Evolutionary conservation across 2,113 vertebrate species (phyloP).

Genomic region (Ageneiosus marmoratus): DNA sequence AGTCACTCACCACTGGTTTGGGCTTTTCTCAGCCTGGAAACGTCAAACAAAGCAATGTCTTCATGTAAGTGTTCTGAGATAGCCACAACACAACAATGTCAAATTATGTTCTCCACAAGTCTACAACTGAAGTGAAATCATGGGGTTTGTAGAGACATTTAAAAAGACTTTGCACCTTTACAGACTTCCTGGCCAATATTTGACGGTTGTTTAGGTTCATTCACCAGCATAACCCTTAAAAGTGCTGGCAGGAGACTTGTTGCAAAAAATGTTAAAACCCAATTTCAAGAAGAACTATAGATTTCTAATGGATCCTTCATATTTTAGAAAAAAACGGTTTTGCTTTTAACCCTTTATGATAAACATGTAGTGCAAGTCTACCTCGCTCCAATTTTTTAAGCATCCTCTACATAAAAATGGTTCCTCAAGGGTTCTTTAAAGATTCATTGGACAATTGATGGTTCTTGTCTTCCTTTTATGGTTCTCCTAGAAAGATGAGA

Average conservation of each 20-base stretch:
- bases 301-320: background rate
- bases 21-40: constrained; percentile 37
- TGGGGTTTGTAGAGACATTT: background rate
- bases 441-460: background rate
- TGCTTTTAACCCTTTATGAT: background rate
- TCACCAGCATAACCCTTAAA: background rate
- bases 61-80: constrained; percentile 20
- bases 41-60: constrained; percentile 40
- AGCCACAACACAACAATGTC: constrained; percentile 8
- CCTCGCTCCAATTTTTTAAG: background rate
- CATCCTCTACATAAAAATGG: background rate
- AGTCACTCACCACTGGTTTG: constrained; percentile 6
- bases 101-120: background rate
- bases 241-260: background rate
- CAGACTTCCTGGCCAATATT: background rate
- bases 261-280: background rate
- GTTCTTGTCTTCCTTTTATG: background rate
- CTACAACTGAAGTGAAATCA: background rate
- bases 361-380: background rate
- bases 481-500: background rate
- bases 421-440: background rate
- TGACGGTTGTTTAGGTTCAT: background rate
- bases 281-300: background rate
- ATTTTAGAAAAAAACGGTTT: background rate
- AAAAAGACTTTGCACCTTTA: background rate